Base-by-base conservation (phyloP, 2,888 invertebrate genomes). In the Steinernema scapterisci region DNA sequence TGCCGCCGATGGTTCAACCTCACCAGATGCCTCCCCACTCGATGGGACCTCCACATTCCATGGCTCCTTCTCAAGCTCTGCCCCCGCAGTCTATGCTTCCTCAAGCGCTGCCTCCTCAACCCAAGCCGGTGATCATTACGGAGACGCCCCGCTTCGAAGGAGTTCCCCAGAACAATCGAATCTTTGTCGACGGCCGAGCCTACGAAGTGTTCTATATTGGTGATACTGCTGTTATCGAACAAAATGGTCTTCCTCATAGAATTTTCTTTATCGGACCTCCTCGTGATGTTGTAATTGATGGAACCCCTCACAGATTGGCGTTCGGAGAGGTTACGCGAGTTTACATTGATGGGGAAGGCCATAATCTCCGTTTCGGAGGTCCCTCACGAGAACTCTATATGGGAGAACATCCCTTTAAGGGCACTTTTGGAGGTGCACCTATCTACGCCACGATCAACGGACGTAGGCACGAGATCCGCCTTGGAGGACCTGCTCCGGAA, bases 401-500 rank as follows among this genome's bases (percentile, higher is more conserved):
- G 70, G 94, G 97, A 87, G 93, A 93, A 9, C 91, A 92, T 77
- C 93, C 94, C 90, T 95, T 92, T 88, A 95, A 95, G 88, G 94
- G 95, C 83, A 93, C 93, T 88, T 97, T 97, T 88, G 83, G 84
- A 45, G 95, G 95, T 0, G 92, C 93, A 63, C 92, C 94, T 0
- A 91, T 94, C 70, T 91, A 92, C 0, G 92, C 95, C 11, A 92
- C 93, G 54, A 91, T 97, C 46, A 92, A 93, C 75, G 93, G 92
- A 0, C 92, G 92, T 77, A 91, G 92, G n/a, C 91, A 93, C 77
- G 90, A 91, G 56, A 91, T 97, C 0, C 92, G 93, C 84, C 89
- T 99, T 9, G 93, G 93, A 83, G 96, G 96, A 0, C 94, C 95
- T 0, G 92, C 95, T 2, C 97, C 97, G 0, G 94, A 94, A 89